Base-by-base conservation (phyloP, 30 jellyfish, hydroid and myxozoan genomes). In the Aurelia sp. region DNA sequence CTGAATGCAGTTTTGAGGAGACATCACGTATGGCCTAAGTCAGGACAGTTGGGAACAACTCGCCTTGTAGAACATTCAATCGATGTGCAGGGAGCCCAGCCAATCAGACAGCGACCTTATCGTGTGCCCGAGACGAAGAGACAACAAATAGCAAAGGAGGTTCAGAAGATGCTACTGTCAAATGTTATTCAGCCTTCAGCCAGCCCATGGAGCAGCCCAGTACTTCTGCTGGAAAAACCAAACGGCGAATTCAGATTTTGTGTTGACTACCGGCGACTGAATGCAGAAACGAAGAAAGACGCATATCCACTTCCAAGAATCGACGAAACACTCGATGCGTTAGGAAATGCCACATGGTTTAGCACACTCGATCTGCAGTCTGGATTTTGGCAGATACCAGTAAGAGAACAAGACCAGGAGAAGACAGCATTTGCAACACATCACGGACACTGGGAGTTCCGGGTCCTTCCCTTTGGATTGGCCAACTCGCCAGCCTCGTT, bases 191-290 rank as follows among this genome's bases (percentile, higher is more conserved):
- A 82, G 85, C 86, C 84, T 50, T 82, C 91, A 80, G 33, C 84
- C 90, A 80, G 90, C 65, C 90, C 69, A 19, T 62, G 90, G 90
- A 80, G 84, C 84, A 82, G 91, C 68, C 91, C 91, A 17, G 84
- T 82, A 21, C 91, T 82, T 48, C 35, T 82, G 86, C 3, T 82
- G 84, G 90, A 80, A 63, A 80, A 80, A 55, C 84, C 84, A 8
- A 80, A 80, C 65, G 90, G 84, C 47, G 85, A 82, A 33, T 68
- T 44, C 57, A 76, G 89, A 72, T 57, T 84, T 72, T 69, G 90
- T 59, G 81, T 79, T 15, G 90, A 79, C 72, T 84, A 84, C 81
- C 69, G 81, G 19, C 78, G 81, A 2, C 50, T 82, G 87, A 82
- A 67, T 69, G 76, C 76, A 2, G 65, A 52, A 67, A 82, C 75